Percentiles rank a stretch among this genome's conserved stretches.
Evolutionary conservation across 2,888 invertebrate genomes (phyloP).

Genomic region (Lasioglossum lativentre): DNA sequence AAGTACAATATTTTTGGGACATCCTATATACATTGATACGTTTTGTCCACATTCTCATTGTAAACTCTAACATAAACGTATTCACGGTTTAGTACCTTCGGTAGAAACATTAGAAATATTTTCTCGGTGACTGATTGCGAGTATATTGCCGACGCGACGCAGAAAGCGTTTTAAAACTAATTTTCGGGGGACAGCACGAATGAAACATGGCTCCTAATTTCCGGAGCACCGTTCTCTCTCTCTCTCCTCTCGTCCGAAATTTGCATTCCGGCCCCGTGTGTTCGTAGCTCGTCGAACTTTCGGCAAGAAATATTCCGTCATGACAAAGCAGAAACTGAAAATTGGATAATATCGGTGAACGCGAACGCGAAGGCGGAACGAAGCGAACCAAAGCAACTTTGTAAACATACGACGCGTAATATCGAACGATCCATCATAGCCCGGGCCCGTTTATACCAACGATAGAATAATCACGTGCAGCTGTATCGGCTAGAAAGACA

Average conservation of each 20-base stretch:
- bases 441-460: not conserved
- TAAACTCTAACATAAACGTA: no score
- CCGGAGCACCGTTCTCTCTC: not conserved
- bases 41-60: no score
- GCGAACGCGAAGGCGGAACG: no score
- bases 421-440: constrained; percentile 2
- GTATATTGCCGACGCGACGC: no score
- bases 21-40: no score
- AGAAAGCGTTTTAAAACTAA: not conserved
- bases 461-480: constrained; percentile 1
- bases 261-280: not conserved
- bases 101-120: no score
- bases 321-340: constrained; percentile 9
- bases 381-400: not conserved
- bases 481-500: not conserved
- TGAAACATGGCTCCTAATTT: not conserved
- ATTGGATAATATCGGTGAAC: not conserved
- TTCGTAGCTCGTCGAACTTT: not conserved
- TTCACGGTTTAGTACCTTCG: no score
- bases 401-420: not conserved
- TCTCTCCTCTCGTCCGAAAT: not conserved
- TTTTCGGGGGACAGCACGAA: not conserved
- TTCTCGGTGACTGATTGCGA: no score
- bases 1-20: no score
- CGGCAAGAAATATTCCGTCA: not conserved